phyloP scores from a whole-genome alignment of 2,797 vertebrate species.

The Coreius guichenoti region DNA sequence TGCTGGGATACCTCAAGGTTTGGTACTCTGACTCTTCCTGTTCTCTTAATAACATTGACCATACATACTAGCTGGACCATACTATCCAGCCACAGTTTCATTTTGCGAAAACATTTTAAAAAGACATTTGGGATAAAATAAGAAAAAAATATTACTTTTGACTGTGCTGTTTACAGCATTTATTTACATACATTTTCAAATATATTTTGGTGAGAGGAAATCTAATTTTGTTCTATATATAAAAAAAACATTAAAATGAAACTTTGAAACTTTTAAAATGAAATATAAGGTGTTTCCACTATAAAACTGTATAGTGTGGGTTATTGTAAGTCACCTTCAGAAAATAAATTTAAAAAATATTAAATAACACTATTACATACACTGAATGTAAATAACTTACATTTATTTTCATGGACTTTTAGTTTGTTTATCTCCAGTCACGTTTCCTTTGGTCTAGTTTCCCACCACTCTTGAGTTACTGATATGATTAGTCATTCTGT shows the following conservation, averaged over 20 bases:
- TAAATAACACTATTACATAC: not conserved
- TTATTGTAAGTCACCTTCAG: not conserved
- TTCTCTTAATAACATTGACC: not conserved
- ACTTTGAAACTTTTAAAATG: too few species aligned
- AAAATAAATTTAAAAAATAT: not conserved
- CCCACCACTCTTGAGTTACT: not conserved
- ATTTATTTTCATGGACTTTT: not conserved
- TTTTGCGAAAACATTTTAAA: not conserved
- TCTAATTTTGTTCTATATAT: not conserved
- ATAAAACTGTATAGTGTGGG: not conserved
- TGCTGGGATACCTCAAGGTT: not conserved
- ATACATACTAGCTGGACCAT: not conserved
- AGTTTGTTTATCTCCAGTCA: not conserved
- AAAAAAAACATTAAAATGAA: not conserved
- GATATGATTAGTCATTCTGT: not conserved
- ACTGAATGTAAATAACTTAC: not conserved
- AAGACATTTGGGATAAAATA: not conserved
- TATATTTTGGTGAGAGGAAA: not conserved
- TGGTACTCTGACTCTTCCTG: not conserved
- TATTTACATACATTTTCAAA: not conserved
- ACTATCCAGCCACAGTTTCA: not conserved
- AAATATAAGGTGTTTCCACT: not conserved
- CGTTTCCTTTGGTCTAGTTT: not conserved
- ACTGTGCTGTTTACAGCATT: not conserved
- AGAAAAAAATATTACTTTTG: not conserved